These are phyloP conservation scores for Drosophila demipolita DNA, from an alignment of 2,888 invertebrate genomes.

Conservation along the genomic window DNA sequence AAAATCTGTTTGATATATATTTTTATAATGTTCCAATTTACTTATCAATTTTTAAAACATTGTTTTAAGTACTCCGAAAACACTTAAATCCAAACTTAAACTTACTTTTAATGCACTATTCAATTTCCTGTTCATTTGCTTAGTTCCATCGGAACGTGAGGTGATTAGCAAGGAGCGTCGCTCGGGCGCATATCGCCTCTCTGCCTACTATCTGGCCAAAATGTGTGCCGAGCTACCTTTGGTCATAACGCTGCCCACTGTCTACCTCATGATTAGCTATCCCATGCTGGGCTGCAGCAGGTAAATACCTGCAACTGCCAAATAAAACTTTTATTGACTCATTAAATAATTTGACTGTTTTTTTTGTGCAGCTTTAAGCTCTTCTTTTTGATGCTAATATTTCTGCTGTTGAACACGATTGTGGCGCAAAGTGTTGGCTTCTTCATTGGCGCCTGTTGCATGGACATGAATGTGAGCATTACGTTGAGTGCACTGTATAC, in stretches of 20 bases:
- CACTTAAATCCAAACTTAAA: neutral
- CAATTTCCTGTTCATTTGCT: neutral
- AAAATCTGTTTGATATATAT: neutral
- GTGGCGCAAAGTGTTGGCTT: slow-evolving; percentile 92
- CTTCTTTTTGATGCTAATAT: slow-evolving; percentile 89
- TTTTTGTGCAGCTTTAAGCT: slow-evolving; percentile 86
- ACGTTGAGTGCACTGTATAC: slow-evolving; percentile 92
- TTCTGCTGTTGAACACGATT: slow-evolving; percentile 89
- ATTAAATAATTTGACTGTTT: neutral
- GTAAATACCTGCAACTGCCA: slow-evolving; percentile 43
- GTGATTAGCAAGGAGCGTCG: slow-evolving; percentile 92
- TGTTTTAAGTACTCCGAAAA: neutral
- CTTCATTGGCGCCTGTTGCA: slow-evolving; percentile 91
- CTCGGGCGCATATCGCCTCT: slow-evolving; percentile 91
- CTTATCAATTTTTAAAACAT: neutral
- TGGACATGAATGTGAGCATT: slow-evolving; percentile 91
- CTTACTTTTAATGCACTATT: neutral
- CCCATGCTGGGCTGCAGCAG: slow-evolving; percentile 88
- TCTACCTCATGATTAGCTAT: slow-evolving; percentile 91
- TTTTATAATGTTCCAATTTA: neutral
- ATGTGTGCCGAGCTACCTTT: slow-evolving; percentile 92
- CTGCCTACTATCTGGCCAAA: slow-evolving; percentile 93
- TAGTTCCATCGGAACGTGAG: slow-evolving; percentile 92
- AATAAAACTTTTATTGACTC: neutral
- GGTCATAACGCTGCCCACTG: slow-evolving; percentile 90